Evolutionary conservation across 2,113 vertebrate genomes (phyloP).

Genomic region (Columbina picui): DNA sequence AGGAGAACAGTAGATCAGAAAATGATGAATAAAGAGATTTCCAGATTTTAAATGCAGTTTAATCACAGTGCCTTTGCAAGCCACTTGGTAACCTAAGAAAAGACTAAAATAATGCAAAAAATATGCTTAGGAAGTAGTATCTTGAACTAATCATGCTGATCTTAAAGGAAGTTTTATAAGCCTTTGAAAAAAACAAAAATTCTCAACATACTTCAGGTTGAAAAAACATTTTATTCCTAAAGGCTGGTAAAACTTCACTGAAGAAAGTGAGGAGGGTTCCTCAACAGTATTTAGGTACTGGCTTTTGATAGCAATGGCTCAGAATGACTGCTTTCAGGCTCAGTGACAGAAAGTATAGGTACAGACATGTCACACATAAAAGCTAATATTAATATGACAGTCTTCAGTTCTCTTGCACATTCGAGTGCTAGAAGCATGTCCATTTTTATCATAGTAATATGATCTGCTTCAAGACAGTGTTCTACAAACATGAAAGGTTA

Average conservation of each 20-base stretch:
- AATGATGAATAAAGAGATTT: neutral
- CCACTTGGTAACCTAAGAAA: neutral
- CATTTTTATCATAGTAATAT: neutral
- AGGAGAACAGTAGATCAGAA: neutral
- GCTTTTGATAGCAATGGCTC: neutral
- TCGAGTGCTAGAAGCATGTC: neutral
- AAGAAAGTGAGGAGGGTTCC: neutral
- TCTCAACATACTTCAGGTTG: neutral
- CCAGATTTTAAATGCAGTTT: neutral
- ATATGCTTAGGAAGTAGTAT: neutral
- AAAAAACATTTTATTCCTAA: neutral
- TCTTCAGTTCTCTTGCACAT: neutral
- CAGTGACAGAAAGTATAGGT: neutral
- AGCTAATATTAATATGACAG: neutral
- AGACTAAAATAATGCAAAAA: neutral
- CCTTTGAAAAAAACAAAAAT: neutral
- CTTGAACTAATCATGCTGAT: neutral
- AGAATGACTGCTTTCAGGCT: neutral
- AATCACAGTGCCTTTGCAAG: neutral
- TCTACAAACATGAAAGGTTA: neutral
- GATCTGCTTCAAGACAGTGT: neutral
- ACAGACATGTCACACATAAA: neutral
- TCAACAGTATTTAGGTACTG: neutral
- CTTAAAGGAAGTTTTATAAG: neutral
- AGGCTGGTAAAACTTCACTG: neutral